These are phyloP conservation scores for Porites australiensis DNA, from an alignment of 64 coral and sea anemone species.

Conservation along the genomic window DNA sequence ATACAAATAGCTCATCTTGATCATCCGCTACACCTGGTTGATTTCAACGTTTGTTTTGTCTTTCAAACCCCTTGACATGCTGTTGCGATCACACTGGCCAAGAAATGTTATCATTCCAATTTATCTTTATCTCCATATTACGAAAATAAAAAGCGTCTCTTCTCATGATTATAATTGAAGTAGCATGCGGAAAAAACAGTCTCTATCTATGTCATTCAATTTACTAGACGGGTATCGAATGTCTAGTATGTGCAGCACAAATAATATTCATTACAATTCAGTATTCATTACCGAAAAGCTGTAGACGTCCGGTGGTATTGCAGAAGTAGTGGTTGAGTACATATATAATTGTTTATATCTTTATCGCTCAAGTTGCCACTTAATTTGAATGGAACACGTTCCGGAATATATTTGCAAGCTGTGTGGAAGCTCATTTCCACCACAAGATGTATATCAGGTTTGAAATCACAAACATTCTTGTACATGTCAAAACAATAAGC, in stretches of 20 bases:
- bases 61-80: background rate
- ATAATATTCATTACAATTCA: constrained; percentile 16
- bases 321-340: background rate
- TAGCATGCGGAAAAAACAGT: background rate
- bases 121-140: background rate
- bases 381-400: constrained; percentile 32
- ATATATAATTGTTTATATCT: constrained; percentile 1
- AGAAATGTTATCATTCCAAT: background rate
- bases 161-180: background rate
- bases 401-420: constrained; percentile 50
- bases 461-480: constrained; percentile 39
- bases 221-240: constrained; percentile 36
- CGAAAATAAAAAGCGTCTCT: background rate
- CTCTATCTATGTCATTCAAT: background rate
- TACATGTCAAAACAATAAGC: background rate
- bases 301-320: background rate
- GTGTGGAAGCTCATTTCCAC: constrained; percentile 25
- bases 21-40: background rate
- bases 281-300: constrained; percentile 4
- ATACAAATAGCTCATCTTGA: background rate
- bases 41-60: background rate
- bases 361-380: background rate
- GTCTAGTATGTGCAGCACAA: constrained; percentile 5
- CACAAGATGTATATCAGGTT: constrained; percentile 45
- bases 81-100: background rate